Conservation (phyloP, 2,888 invertebrate genomes). For the Ornithoptera priamus region DNA sequence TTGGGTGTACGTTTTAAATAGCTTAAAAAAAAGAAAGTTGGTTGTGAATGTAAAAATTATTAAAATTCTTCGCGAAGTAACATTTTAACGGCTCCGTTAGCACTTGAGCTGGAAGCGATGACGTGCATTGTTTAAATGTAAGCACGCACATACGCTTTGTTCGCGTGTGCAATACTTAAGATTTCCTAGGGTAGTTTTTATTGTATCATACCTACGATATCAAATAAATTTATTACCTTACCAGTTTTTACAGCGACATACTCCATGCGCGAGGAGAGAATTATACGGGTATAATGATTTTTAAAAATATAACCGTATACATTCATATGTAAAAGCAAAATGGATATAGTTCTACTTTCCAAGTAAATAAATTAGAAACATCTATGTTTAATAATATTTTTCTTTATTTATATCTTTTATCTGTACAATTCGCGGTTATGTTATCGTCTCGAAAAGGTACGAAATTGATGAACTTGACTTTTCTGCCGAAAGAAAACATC, state of each 20-base stretch:
- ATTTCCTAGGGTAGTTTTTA: conserved; percentile 58
- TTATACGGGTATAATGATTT: too few relatives aligned
- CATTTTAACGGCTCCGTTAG: conserved; percentile 55
- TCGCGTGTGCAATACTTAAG: conserved; percentile 67
- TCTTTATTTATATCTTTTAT: too few relatives aligned
- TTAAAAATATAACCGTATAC: background rate
- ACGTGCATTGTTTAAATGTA: conserved; percentile 71
- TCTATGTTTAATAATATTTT: too few relatives aligned
- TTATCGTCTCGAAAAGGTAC: too few relatives aligned
- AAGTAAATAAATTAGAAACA: background rate
- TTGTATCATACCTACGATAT: conserved; percentile 44
- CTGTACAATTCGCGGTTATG: too few relatives aligned
- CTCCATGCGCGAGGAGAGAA: background rate
- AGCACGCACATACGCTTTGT: conserved; percentile 71
- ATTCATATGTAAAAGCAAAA: background rate
- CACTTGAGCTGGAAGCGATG: conserved; percentile 66
- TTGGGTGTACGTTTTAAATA: background rate
- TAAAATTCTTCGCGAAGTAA: conserved; percentile 38
- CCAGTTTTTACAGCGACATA: background rate
- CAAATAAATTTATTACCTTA: conserved; percentile 43
- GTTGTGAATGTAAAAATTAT: conserved; percentile 18
- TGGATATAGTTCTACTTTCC: background rate
- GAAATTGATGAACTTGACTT: too few relatives aligned
- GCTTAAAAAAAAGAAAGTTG: too few relatives aligned
- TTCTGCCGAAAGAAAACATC: too few relatives aligned